Evolutionary conservation across 2,888 invertebrate species (phyloP).

Genomic region (Cosmia pyralina): DNA sequence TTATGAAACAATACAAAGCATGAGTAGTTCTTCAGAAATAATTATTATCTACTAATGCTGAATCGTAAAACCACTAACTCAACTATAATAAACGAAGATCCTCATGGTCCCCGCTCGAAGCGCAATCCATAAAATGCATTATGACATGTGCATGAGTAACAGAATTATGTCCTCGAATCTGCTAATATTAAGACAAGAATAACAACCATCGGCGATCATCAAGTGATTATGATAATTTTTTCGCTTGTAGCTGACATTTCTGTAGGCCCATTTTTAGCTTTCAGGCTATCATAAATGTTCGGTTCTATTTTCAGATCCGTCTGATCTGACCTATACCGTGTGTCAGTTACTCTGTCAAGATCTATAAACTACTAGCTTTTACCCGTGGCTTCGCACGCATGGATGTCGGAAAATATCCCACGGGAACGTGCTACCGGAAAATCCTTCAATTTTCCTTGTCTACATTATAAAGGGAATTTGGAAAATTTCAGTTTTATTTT

Average conservation of each 20-base stretch:
- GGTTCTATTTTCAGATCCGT: neutral
- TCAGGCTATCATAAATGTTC: neutral
- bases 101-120: slow-evolving; percentile 10
- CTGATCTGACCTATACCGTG: neutral
- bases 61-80: slow-evolving; percentile 18
- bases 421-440: too few relatives aligned
- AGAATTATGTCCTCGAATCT: neutral
- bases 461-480: too few relatives aligned
- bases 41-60: slow-evolving; percentile 15
- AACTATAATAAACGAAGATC: slow-evolving; percentile 27
- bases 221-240: neutral
- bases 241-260: neutral
- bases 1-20: slow-evolving; percentile 23
- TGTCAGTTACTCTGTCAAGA: neutral
- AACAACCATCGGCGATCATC: neutral
- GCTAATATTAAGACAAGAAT: slow-evolving; percentile 27
- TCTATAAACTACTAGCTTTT: neutral
- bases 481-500: too few relatives aligned
- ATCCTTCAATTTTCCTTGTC: too few relatives aligned
- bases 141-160: neutral
- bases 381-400: too few relatives aligned
- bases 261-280: neutral
- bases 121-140: slow-evolving; percentile 14
- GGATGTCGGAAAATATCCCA: too few relatives aligned
- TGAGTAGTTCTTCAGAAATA: slow-evolving; percentile 11